Conservation (phyloP, 2,113 vertebrate genomes). For the Vicugna pacos region DNA sequence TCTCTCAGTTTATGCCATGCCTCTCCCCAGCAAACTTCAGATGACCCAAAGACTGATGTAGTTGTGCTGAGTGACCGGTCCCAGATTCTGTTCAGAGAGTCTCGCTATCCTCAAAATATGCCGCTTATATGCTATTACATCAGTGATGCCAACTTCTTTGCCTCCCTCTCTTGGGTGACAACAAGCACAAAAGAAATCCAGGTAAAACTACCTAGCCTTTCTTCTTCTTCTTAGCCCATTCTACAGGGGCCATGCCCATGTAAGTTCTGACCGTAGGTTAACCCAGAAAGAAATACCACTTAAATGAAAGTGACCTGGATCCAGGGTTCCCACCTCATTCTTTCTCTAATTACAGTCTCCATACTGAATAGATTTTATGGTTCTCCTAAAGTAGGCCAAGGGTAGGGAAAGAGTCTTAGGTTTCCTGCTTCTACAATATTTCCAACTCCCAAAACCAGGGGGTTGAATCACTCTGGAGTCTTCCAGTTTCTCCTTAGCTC, state of each 20-base stretch:
- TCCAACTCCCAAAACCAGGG: background rate
- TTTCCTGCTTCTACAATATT: background rate
- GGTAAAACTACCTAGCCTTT: slow-evolving; percentile 63
- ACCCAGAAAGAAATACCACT: background rate
- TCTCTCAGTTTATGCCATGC: slow-evolving; percentile 5
- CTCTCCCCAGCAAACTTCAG: slow-evolving; percentile 32
- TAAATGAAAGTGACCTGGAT: background rate
- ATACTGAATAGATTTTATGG: background rate
- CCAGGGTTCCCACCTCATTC: background rate
- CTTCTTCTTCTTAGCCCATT: background rate
- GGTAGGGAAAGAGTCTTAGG: background rate
- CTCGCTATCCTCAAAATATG: slow-evolving; percentile 73
- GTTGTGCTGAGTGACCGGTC: slow-evolving; percentile 79
- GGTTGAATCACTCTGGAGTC: background rate
- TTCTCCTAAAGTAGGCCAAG: background rate
- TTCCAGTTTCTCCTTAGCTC: slow-evolving; percentile 3
- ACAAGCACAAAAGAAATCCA: slow-evolving; percentile 63
- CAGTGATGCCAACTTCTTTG: slow-evolving; percentile 68
- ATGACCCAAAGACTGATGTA: background rate
- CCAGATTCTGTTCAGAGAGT: slow-evolving; percentile 76
- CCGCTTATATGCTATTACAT: slow-evolving; percentile 72
- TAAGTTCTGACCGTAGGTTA: background rate
- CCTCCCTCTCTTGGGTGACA: slow-evolving; percentile 79
- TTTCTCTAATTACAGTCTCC: background rate
- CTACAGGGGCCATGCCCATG: background rate